Evolutionary conservation across 1,140 invertebrate species (phyloP), one percentile per base, ranked within the genome.

Genomic region (Drosophila auraria): DNA sequence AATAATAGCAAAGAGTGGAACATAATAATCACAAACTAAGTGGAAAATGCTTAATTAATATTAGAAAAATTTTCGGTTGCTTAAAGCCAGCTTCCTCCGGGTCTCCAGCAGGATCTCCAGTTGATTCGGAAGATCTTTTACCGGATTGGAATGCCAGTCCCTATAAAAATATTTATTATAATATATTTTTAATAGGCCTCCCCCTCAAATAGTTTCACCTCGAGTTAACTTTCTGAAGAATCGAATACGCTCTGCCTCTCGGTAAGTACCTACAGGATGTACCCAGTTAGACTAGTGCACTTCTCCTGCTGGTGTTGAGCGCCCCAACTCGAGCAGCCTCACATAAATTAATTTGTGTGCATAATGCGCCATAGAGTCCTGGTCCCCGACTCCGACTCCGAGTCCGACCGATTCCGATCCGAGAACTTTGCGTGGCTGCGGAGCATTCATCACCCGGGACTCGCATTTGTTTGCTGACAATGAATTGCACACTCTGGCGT

Each of bases 401-500:
- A 5, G 25, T 40, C 44, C 33, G 2, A 33, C 20, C 20, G 23
- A 79, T 56, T 44, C 62, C 65, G 7, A 50, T 68, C 69, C 78
- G 17, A 20, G 25, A 27, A 42, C 45, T 76, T 80, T 86, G 91
- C 91, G 91, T 92, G 91, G 87, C 71, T 66, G 57, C 27, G 27
- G 62, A 30, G 91, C 91, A 92, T 92, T 89, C 91, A 92, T 92
- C 91, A 92, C 75, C 58, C 54, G 64, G 42, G 51, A 45, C 42
- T 83, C 87, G 83, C 76, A 92, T 91, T 92, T 92, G 83, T 89
- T 92, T 89, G 91, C 91, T 92, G 91, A 92, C 91, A 92, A 92
- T 92, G 86, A 92, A 92, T 92, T 92, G 90, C 86, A 73, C 82
- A 82, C 73, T 64, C 57, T 40, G 42, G 54, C 33, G 5, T 51